Conservation (phyloP, 2,888 invertebrate genomes). For the Spicauda simplicius region DNA sequence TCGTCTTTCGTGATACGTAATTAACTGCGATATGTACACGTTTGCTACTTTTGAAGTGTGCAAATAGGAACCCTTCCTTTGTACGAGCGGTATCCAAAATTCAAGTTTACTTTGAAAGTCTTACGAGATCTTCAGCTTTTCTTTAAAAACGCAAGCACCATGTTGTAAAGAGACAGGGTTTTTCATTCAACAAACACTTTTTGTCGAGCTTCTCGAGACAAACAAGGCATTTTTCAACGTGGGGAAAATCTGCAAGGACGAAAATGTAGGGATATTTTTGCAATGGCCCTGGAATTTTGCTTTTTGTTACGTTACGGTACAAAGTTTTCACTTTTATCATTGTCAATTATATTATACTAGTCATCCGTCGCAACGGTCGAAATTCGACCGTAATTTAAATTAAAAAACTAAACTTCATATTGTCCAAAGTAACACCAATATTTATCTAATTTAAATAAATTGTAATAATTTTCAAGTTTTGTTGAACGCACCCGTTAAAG, state of each 20-base stretch:
- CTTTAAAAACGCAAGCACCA: conserved; percentile 16
- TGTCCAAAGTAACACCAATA: too few species aligned
- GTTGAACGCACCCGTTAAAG: too few species aligned
- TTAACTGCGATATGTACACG: neutral
- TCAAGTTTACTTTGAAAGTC: conserved; percentile 16
- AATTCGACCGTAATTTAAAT: too few species aligned
- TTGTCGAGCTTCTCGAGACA: conserved; percentile 39
- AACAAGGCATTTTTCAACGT: conserved; percentile 41
- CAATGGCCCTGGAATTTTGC: conserved; percentile 19
- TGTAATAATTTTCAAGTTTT: too few species aligned
- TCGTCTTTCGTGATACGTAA: neutral
- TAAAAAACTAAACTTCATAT: too few species aligned
- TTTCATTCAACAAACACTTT: conserved; percentile 39
- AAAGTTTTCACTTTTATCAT: conserved; percentile 16
- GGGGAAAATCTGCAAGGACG: conserved; percentile 39
- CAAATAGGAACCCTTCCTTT: neutral
- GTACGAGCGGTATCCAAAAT: neutral
- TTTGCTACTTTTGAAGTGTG: neutral
- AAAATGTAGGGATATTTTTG: conserved; percentile 32
- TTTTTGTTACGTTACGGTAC: conserved; percentile 15
- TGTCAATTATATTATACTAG: too few species aligned
- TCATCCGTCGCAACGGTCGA: too few species aligned
- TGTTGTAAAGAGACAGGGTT: conserved; percentile 27
- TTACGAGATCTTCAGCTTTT: conserved; percentile 4
- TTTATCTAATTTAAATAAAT: too few species aligned